Evolutionary conservation across 2,888 invertebrate species (phyloP).

Genomic region (Sarcophaga caerulescens): DNA sequence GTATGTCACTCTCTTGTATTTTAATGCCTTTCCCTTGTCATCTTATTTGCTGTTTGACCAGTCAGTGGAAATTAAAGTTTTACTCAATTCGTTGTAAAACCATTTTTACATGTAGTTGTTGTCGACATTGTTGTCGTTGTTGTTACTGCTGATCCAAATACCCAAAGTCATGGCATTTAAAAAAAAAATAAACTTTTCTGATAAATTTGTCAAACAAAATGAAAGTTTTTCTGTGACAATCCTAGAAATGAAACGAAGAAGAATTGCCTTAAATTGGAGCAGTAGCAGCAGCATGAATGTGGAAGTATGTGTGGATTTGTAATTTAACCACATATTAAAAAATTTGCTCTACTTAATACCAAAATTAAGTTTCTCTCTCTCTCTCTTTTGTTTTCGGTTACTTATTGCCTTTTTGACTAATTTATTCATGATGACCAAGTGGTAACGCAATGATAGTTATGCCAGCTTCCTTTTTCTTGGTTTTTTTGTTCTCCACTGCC

Average conservation of each 20-base stretch:
- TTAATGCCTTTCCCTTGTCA: not conserved
- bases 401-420: slow-evolving; percentile 1
- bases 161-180: slow-evolving; percentile 38
- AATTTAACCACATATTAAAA: slow-evolving; percentile 34
- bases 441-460: not conserved
- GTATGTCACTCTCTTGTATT: not conserved
- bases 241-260: not conserved
- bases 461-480: too few species aligned
- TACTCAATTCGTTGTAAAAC: not conserved
- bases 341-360: slow-evolving; percentile 38
- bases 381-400: not conserved
- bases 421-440: slow-evolving; percentile 31
- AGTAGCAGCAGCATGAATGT: not conserved
- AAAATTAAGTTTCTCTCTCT: not conserved
- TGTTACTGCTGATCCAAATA: not conserved
- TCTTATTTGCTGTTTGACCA: not conserved
- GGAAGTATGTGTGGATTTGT: slow-evolving; percentile 11
- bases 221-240: slow-evolving; percentile 1
- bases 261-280: not conserved
- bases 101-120: too few species aligned
- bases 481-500: not conserved
- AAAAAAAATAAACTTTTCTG: slow-evolving; percentile 34
- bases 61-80: not conserved
- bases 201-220: slow-evolving; percentile 35
- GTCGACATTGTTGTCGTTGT: not conserved